phyloP scores from a whole-genome alignment of 2,888 invertebrate genomes.

The Crocallis elinguaria region DNA sequence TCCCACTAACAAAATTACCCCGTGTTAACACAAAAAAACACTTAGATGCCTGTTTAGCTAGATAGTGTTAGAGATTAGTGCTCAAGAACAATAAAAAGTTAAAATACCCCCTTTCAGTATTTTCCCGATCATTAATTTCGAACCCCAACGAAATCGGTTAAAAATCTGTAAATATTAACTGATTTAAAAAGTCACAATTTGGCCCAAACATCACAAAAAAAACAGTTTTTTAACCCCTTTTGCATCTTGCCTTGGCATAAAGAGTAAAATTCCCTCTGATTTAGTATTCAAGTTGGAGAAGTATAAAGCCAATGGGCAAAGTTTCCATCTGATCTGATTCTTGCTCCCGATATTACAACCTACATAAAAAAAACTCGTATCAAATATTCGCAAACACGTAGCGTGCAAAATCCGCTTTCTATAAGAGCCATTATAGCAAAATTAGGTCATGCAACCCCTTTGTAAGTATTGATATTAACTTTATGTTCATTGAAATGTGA shows the following conservation, averaged over 20 bases:
- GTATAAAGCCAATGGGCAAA: slow-evolving; percentile 66
- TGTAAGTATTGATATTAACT: background rate
- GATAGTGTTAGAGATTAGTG: no score
- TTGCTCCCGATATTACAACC: slow-evolving; percentile 55
- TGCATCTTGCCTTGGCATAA: slow-evolving; percentile 39
- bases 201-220: slow-evolving; percentile 3
- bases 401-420: slow-evolving; percentile 40
- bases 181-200: no score
- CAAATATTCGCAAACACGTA: slow-evolving; percentile 30
- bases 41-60: no score
- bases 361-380: slow-evolving; percentile 27
- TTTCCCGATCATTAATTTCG: no score
- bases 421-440: slow-evolving; percentile 16
- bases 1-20: no score
- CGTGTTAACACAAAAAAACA: no score
- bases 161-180: no score
- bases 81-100: no score
- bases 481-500: background rate
- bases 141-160: no score
- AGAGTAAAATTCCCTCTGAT: slow-evolving; percentile 47
- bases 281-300: slow-evolving; percentile 63
- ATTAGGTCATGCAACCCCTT: slow-evolving; percentile 3
- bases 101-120: no score
- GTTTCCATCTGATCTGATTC: slow-evolving; percentile 62
- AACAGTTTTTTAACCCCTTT: slow-evolving; percentile 10